Conservation (phyloP, 2,888 invertebrate species). For the Eupithecia pulchellata region DNA sequence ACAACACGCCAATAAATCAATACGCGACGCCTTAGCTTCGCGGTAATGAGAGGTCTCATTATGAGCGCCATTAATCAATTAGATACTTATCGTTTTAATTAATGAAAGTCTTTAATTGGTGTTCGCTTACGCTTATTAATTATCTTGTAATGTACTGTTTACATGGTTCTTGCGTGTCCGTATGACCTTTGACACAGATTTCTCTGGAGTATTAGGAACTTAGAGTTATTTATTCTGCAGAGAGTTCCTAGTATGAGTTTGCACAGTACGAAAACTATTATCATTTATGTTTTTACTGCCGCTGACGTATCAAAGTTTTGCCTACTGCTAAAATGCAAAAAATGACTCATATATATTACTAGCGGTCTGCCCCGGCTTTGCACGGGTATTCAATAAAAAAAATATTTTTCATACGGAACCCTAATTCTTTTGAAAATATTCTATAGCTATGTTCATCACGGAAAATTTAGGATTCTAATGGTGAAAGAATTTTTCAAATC, state of each 20-base stretch:
- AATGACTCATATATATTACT: no score
- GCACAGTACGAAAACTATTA: background rate
- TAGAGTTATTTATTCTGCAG: background rate
- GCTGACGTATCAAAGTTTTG: background rate
- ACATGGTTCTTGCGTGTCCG: slow-evolving; percentile 65
- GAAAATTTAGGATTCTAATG: no score
- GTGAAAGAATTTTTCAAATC: no score
- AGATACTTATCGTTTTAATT: slow-evolving; percentile 64
- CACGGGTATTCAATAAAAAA: no score
- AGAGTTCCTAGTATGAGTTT: background rate
- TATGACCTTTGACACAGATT: slow-evolving; percentile 70
- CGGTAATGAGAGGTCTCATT: slow-evolving; percentile 52
- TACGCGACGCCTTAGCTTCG: slow-evolving; percentile 33
- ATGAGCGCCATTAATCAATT: slow-evolving; percentile 58
- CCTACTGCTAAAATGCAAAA: background rate
- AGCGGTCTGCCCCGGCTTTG: no score
- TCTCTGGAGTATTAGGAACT: slow-evolving; percentile 62
- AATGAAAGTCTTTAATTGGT: slow-evolving; percentile 69
- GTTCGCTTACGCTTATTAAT: slow-evolving; percentile 67
- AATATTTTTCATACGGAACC: no score
- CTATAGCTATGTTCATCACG: no score
- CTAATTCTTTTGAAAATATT: no score
- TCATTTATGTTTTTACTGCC: background rate
- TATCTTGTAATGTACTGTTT: slow-evolving; percentile 64
- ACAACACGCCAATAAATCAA: slow-evolving; percentile 33